Percentiles rank a stretch among this genome's conserved stretches.
These are phyloP conservation scores for Acronicta alni DNA, from an alignment of 2,888 invertebrate species.

Conservation along the genomic window DNA sequence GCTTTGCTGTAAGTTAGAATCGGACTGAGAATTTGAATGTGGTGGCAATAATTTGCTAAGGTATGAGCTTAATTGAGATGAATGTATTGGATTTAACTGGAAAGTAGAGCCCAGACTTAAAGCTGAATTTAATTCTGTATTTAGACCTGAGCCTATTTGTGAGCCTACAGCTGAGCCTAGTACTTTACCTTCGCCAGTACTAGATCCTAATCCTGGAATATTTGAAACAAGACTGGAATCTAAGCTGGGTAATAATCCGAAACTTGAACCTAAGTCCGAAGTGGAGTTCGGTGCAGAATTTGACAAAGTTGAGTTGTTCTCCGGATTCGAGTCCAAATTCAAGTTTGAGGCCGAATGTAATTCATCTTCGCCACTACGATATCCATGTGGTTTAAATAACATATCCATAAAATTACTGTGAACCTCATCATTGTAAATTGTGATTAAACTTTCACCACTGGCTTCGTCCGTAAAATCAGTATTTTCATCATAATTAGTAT, in stretches of 20 bases:
- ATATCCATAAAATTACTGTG: background rate
- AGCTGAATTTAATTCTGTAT: conserved; percentile 4
- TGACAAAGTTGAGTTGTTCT: conserved; percentile 5
- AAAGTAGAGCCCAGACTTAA: background rate
- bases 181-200: background rate
- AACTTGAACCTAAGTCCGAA: conserved; percentile 1
- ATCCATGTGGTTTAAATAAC: background rate
- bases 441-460: background rate
- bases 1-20: background rate
- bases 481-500: conserved; percentile 10
- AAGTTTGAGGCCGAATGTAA: background rate
- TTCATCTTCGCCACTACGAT: background rate
- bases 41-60: conserved; percentile 6
- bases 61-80: conserved; percentile 2
- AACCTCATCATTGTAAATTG: background rate
- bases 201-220: background rate
- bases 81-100: background rate
- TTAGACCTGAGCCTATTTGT: background rate
- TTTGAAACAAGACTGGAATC: background rate
- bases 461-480: background rate
- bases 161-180: background rate
- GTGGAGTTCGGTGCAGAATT: conserved; percentile 4
- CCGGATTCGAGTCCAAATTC: background rate
- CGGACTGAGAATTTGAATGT: background rate
- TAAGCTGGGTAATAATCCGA: background rate